Evolutionary conservation across 2,888 invertebrate species (phyloP).

Genomic region (Girardia tigrina): DNA sequence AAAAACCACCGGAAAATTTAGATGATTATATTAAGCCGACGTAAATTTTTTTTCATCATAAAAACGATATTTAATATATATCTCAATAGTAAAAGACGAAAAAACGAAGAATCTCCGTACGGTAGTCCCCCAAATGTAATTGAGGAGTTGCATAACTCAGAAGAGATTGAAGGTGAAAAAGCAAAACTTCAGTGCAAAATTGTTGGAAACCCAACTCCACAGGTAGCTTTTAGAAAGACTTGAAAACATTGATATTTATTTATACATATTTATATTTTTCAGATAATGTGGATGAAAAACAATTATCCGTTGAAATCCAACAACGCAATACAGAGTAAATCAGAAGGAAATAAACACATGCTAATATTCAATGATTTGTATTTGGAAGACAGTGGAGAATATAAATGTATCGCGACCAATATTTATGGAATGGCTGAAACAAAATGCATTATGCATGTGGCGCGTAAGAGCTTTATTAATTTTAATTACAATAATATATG

Average conservation of each 20-base stretch:
- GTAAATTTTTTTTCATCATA: neutral
- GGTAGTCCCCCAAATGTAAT: conserved; percentile 35
- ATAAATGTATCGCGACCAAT: conserved; percentile 88
- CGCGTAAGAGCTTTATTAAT: conserved; percentile 46
- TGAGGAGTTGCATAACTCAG: conserved; percentile 35
- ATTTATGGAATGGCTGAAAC: conserved; percentile 57
- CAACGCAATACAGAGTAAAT: conserved; percentile 64
- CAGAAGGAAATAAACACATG: conserved; percentile 60
- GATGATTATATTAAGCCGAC: conserved; percentile 3
- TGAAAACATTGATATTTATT: neutral
- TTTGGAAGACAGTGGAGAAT: conserved; percentile 47
- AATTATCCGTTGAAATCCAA: conserved; percentile 60
- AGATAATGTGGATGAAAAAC: conserved; percentile 64
- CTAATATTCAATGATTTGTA: conserved; percentile 27
- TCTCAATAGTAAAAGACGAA: neutral
- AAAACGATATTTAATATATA: too few species aligned
- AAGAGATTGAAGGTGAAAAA: conserved; percentile 31
- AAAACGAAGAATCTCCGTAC: conserved; percentile 9
- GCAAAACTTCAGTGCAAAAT: conserved; percentile 37
- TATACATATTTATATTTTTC: conserved; percentile 35
- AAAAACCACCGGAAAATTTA: neutral
- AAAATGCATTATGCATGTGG: conserved; percentile 68
- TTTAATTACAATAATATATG: too few species aligned
- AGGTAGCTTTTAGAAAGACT: too few species aligned
- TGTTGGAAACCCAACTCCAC: conserved; percentile 36